Percentiles rank a stretch among this genome's conserved stretches.
phyloP scores from a whole-genome alignment of 2,888 invertebrate genomes.

The Dasypogon diadema region DNA sequence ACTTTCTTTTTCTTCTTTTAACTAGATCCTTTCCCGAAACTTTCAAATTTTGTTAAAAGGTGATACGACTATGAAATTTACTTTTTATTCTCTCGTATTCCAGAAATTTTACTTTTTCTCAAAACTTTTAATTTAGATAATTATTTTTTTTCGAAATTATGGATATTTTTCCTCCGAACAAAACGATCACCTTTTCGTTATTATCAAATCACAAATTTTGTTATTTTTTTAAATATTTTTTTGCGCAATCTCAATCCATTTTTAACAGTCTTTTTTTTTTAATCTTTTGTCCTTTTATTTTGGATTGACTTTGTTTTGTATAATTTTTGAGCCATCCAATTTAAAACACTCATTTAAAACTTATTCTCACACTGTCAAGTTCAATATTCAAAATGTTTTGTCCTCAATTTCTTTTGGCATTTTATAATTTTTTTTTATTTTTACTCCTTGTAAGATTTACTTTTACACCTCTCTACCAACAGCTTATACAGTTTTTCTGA shows the following conservation, averaged over 20 bases:
- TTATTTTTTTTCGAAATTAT: slow-evolving; percentile 6
- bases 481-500: slow-evolving; percentile 40
- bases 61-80: slow-evolving; percentile 23
- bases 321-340: slow-evolving; percentile 20
- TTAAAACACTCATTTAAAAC: slow-evolving; percentile 45
- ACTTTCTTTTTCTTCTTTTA: slow-evolving; percentile 10
- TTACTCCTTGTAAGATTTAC: slow-evolving; percentile 11
- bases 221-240: slow-evolving; percentile 32
- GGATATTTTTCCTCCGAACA: slow-evolving; percentile 34
- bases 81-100: neutral
- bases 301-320: slow-evolving; percentile 10
- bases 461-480: slow-evolving; percentile 25
- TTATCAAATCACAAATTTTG: slow-evolving; percentile 48
- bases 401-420: slow-evolving; percentile 8
- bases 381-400: slow-evolving; percentile 38
- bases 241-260: slow-evolving; percentile 49
- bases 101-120: neutral
- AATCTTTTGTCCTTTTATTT: slow-evolving; percentile 35
- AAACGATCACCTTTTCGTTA: slow-evolving; percentile 54
- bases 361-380: neutral
- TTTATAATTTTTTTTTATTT: slow-evolving; percentile 10
- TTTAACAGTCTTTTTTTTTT: slow-evolving; percentile 44
- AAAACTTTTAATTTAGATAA: neutral
- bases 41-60: slow-evolving; percentile 41
- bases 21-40: neutral